Evolutionary conservation across 2,888 invertebrate species (phyloP), one percentile per base, ranked within the genome.

Genomic region (Cotesia congregata): DNA sequence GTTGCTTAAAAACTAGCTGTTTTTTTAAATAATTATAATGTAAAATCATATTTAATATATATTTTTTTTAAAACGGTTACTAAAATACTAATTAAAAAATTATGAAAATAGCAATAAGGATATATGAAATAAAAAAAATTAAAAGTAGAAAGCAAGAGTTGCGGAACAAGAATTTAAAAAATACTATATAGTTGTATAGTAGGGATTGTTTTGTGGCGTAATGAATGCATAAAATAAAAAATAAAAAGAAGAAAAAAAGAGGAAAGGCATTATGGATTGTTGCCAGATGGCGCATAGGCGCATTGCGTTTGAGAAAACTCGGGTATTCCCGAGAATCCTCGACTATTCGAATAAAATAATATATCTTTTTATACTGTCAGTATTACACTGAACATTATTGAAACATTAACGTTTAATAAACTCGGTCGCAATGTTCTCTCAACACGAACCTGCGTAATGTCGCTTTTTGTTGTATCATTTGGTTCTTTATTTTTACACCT

Each of bases 201-300:
- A 73, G 59, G 73, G 50, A 59, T 50, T 15, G 30, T 15, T 15
- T 20, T 9, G 15, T 59, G 17, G 41, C 59, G n/a, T 30, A 73
- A 59, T 65, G 40, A 65, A 65, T 30, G 65, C 65, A 38, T 65
- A 65, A 65, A 38, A 65, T 38, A 20, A 65, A 62, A 20, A 12
- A 20, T 9, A 59, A 59, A 59, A n/a, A 62, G 62, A 62, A 20
- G 20, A 20, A 20, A 65, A 9, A 38, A 12, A 39, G 71, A 15
- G 71, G 73, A 68, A 69, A 50, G 78, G 76, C 77, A 81, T 85
- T 84, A 82, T 85, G 85, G 85, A 80, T 77, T 81, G 78, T 79
- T 85, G 84, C 85, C 85, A 85, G 84, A 83, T 85, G 83, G 84
- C 83, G 84, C 84, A 85, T 81, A 85, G 83, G 84, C 83, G 84